Evolutionary conservation across 2,888 invertebrate species (phyloP), one percentile per base, ranked within the genome.

Genomic region (Rhingia campestris): DNA sequence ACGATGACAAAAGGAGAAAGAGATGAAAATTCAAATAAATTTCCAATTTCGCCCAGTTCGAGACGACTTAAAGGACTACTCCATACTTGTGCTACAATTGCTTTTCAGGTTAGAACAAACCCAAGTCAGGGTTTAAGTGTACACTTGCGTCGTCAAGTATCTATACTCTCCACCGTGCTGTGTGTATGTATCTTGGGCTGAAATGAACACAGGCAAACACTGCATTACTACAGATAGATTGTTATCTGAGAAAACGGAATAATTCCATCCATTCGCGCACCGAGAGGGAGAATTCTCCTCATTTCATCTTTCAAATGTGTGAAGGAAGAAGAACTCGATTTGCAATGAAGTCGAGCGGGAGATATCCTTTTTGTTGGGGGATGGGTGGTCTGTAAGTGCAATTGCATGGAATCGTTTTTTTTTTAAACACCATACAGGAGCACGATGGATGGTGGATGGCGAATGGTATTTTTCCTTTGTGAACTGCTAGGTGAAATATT

Each of bases 401-500:
- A 67, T 67, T 74, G 47, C 39, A 74, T 12, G 64, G 66, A 59
- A 51, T 73, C 51, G 51, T 76, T 33, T 37, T 66, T 53, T 56
- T 47, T 64, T n/a, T 39, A 10, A 51, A 61, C 39, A 35, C 66
- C 63, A 39, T 45, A 47, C 10, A 7, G 12, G 33, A 51, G 47
- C 9, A 22, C 22, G 22, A 22, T n/a, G n/a, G n/a, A n/a, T n/a
- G n/a, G n/a, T n/a, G n/a, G n/a, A n/a, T 22, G 22, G 22, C 22
- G 22, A 22, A 22, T 22, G 22, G 22, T 22, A 22, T 22, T 22
- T 45, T 64, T 64, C 56, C 49, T 59, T 70, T 66, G 45, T 56
- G 56, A 43, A 74, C 41, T 64, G 64, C 12, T 35, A 74, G 82
- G 73, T 82, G 82, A 82, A 77, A 69, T 79, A 82, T 73, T 58